Evolutionary conservation across 2,113 vertebrate species (phyloP).

Genomic region (Anarhynchus alexandrinus): DNA sequence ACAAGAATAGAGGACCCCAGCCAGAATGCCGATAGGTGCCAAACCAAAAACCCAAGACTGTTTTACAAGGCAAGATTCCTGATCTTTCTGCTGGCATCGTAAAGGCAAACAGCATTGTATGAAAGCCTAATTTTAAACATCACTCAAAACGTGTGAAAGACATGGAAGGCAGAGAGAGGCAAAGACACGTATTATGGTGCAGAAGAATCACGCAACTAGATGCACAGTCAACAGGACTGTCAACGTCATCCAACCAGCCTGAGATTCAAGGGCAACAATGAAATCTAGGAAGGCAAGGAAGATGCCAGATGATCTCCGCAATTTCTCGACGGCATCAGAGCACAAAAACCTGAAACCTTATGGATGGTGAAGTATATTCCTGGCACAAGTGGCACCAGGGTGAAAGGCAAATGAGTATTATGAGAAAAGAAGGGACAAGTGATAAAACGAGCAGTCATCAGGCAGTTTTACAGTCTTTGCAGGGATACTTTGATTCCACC

Average conservation of each 20-base stretch:
- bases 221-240: fast-evolving
- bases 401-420: neutral
- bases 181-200: fast-evolving
- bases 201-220: neutral
- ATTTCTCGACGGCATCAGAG: neutral
- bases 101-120: neutral
- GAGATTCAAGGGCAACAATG: neutral
- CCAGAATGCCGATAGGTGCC: neutral
- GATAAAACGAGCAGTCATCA: neutral
- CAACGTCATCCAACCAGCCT: neutral
- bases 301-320: neutral
- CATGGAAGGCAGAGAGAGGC: neutral
- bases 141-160: neutral
- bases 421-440: neutral
- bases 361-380: neutral
- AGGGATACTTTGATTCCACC: neutral
- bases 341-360: neutral
- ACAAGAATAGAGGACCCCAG: neutral
- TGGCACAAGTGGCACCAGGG: neutral
- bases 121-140: neutral
- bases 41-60: constrained; percentile 15
- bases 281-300: neutral
- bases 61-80: neutral
- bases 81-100: neutral
- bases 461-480: neutral